Percentiles rank a stretch among this genome's conserved stretches.
Conservation (phyloP, 2,888 invertebrate genomes). For the Eristalis arbustorum region DNA sequence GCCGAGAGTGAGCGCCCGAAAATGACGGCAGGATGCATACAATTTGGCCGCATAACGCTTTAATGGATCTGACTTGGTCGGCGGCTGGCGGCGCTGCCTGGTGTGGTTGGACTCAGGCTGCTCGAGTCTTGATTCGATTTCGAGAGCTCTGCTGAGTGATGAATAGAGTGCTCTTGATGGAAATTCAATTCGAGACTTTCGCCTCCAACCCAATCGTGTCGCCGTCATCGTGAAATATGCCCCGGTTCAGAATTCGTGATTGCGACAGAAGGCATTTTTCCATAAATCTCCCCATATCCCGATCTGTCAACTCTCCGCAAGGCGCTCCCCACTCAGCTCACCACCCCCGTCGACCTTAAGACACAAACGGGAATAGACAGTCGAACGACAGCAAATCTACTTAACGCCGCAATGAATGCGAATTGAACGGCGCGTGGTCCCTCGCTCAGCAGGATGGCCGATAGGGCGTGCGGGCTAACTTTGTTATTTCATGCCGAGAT, state of each 20-base stretch:
- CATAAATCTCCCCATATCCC: background rate
- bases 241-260: too few relatives aligned
- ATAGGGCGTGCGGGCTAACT: background rate
- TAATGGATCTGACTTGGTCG: background rate
- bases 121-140: too few relatives aligned
- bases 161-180: too few relatives aligned
- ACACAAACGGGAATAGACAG: slow-evolving; percentile 6
- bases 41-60: background rate
- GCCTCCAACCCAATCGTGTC: too few relatives aligned
- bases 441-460: background rate
- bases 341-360: background rate
- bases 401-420: slow-evolving; percentile 6
- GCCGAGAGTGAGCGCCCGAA: background rate
- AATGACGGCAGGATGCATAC: background rate
- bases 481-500: background rate
- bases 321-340: background rate
- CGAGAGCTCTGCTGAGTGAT: too few relatives aligned
- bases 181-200: too few relatives aligned
- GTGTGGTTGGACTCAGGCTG: too few relatives aligned
- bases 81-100: too few relatives aligned
- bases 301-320: background rate
- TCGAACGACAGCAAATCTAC: slow-evolving; percentile 42
- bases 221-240: too few relatives aligned
- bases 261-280: background rate
- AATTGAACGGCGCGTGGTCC: background rate